A percentile compares a stretch with the other conserved stretches of the same genome.
Conservation (phyloP, 2,888 invertebrate species). For the Microchrysa polita region DNA sequence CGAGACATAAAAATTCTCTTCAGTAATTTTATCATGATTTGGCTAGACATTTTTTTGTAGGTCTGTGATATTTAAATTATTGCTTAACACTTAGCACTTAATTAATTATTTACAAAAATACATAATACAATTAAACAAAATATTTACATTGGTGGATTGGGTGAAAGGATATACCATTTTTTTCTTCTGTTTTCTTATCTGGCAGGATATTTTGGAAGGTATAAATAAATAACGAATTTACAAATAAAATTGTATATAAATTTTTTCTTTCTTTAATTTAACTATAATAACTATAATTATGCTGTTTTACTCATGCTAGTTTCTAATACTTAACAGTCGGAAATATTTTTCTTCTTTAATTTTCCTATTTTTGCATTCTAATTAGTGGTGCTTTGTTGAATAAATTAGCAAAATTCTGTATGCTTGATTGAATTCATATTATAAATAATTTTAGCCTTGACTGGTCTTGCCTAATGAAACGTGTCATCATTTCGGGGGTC, state of each 20-base stretch:
- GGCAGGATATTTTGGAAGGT: constrained; percentile 15
- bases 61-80: neutral
- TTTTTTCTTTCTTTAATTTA: constrained; percentile 6
- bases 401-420: too few species aligned
- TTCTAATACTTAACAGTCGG: constrained; percentile 27
- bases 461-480: neutral
- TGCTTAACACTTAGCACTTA: neutral
- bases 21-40: too few species aligned
- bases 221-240: constrained; percentile 26
- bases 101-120: constrained; percentile 13
- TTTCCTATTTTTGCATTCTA: too few species aligned
- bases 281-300: neutral
- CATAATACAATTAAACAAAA: neutral
- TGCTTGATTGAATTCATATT: too few species aligned
- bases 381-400: too few species aligned
- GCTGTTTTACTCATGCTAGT: neutral
- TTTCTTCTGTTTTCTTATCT: neutral
- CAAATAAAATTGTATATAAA: neutral
- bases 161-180: constrained; percentile 3
- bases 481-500: too few species aligned
- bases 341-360: neutral
- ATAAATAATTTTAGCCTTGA: too few species aligned
- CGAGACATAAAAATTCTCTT: too few species aligned
- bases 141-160: constrained; percentile 22
- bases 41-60: too few species aligned